Base-by-base conservation (phyloP, 2,113 vertebrate species). In the Glareola pratincola region DNA sequence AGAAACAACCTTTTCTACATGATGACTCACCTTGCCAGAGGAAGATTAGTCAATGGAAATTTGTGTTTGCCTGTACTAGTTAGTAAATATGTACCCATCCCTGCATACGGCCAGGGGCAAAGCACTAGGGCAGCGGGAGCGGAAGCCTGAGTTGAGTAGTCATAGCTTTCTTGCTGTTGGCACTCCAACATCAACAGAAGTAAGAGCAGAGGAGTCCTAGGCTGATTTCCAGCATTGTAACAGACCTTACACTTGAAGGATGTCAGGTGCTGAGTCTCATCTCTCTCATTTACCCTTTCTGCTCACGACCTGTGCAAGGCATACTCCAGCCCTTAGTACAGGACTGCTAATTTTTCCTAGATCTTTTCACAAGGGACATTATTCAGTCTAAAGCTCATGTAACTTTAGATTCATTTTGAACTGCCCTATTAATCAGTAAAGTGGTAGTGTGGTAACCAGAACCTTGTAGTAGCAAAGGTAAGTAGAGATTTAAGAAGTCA, bases 41-140 rank as follows among this genome's bases (percentile, higher is more conserved):
- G 75, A 94, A 91, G 51, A 84, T 95, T 87, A 92, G 85, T 92
- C 88, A 92, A 72, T 71, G 86, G 88, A 94, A 97, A 92, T 89
- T 73, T 64, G 32, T 78, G 50, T 91, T 66, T 94, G 69, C 80
- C 83, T 75, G 41, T 81, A 67, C 91, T 89, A 92, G 83, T 68
- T 60, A 82, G 73, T 71, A 88, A 93, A 74, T 72, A 84, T 3
- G 29, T 45, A 86, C 47, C 77, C 50, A 86, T 34, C n/a, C 63
- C 71, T 80, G 57, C 37, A 32, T 32, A 77, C 77, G 59, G 73
- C 81, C 88, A 76, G 73, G 45, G 64, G 73, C 85, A 90, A 92
- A 93, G 85, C 53, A 69, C 16, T 57, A 78, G 90, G 53, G 63
- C 85, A 85, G 62, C 1, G 0, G 37, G 67, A 88, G 41, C 36